A percentile compares a stretch with the other conserved stretches of the same genome.
These are phyloP conservation scores for Netelia fuscicornis DNA, from an alignment of 2,888 invertebrate species.

Conservation along the genomic window DNA sequence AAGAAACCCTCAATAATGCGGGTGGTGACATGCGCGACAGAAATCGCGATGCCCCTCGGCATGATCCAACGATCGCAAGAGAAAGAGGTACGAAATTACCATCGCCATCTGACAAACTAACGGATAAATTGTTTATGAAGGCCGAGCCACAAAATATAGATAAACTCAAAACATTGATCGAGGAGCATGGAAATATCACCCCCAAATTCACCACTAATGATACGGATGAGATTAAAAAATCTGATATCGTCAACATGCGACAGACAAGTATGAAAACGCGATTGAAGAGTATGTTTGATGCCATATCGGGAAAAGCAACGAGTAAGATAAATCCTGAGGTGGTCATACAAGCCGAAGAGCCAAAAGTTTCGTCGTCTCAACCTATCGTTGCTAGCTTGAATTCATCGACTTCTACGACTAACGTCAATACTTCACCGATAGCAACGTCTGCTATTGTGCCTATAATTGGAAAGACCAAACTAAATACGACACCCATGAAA, in stretches of 20 bases:
- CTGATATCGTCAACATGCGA: constrained; percentile 82
- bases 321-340: constrained; percentile 82
- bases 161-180: constrained; percentile 78
- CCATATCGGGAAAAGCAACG: constrained; percentile 82
- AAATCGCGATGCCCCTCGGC: background rate
- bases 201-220: constrained; percentile 79
- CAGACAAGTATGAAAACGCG: constrained; percentile 82
- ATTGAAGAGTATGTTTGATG: constrained; percentile 83
- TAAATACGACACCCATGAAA: constrained; percentile 70
- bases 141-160: constrained; percentile 81
- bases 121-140: constrained; percentile 82
- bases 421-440: constrained; percentile 81
- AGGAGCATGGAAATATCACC: constrained; percentile 78
- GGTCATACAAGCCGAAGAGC: constrained; percentile 82
- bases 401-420: constrained; percentile 80
- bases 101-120: constrained; percentile 68
- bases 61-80: background rate
- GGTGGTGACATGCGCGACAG: constrained; percentile 20
- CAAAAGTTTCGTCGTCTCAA: constrained; percentile 68
- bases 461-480: constrained; percentile 72
- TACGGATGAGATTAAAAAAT: constrained; percentile 82
- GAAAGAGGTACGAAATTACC: constrained; percentile 22
- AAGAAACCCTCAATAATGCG: background rate
- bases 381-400: constrained; percentile 73
- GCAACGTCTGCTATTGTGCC: constrained; percentile 79